Evolutionary conservation across 2,888 invertebrate species (phyloP).

Genomic region (Sisyra nigra): DNA sequence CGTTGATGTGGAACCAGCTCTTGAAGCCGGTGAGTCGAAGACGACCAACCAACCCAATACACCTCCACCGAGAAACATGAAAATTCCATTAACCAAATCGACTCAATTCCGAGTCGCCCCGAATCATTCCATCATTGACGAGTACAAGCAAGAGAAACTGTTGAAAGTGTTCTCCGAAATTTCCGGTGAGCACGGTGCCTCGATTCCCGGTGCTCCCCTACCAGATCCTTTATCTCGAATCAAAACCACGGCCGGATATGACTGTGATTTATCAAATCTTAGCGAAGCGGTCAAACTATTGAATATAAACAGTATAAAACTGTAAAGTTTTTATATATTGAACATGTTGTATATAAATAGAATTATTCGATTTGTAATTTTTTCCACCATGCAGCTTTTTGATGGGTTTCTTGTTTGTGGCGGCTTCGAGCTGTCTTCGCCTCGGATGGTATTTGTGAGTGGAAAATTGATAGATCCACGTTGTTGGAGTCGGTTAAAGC

Average conservation of each 20-base stretch:
- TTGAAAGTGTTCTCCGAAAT: constrained; percentile 28
- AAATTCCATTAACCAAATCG: not conserved
- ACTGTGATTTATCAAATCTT: too few relatives aligned
- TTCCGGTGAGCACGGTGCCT: constrained; percentile 21
- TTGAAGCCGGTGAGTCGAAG: constrained; percentile 33
- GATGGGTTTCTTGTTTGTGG: too few relatives aligned
- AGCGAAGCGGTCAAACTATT: too few relatives aligned
- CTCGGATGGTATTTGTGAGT: too few relatives aligned
- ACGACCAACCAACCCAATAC: constrained; percentile 9
- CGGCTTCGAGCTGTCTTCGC: too few relatives aligned
- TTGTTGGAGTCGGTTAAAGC: too few relatives aligned
- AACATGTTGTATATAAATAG: too few relatives aligned
- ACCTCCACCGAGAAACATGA: not conserved
- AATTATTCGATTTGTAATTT: too few relatives aligned
- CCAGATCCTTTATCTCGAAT: constrained; percentile 9
- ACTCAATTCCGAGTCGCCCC: constrained; percentile 9
- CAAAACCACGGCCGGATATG: not conserved
- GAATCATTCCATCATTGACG: not conserved
- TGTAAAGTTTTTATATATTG: too few relatives aligned
- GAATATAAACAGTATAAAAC: too few relatives aligned
- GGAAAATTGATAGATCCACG: too few relatives aligned
- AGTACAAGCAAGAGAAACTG: constrained; percentile 25
- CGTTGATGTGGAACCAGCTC: constrained; percentile 33
- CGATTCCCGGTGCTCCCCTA: constrained; percentile 17
- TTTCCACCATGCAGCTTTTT: too few relatives aligned